A percentile compares a stretch with the other conserved stretches of the same genome.
phyloP scores from a whole-genome alignment of 2,113 vertebrate genomes.

The Centropristis striata region DNA sequence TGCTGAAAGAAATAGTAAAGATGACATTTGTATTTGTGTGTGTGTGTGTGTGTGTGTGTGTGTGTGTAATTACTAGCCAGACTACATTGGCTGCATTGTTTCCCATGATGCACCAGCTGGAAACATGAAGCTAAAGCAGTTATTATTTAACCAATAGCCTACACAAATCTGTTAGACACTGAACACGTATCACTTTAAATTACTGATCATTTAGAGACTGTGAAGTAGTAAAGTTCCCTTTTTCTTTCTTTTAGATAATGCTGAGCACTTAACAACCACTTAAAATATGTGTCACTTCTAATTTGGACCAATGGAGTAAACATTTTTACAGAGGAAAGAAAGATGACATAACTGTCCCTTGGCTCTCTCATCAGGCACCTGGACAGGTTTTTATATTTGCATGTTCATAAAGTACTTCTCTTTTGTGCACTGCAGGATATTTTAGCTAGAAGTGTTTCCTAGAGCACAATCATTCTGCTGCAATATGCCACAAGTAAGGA shows the following conservation, averaged over 20 bases:
- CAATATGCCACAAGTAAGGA: constrained; percentile 7
- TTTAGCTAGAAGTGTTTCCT: not conserved
- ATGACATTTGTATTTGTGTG: no score
- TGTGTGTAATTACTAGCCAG: no score
- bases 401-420: not conserved
- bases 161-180: not conserved
- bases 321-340: no score
- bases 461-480: not conserved
- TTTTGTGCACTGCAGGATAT: not conserved
- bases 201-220: not conserved
- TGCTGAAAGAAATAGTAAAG: no score
- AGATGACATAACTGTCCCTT: not conserved
- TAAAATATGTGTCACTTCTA: not conserved
- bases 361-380: not conserved
- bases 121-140: not conserved
- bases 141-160: not conserved
- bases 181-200: not conserved
- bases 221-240: not conserved
- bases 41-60: no score
- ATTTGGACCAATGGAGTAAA: no score
- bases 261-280: not conserved
- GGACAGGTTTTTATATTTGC: not conserved
- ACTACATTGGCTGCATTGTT: not conserved
- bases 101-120: not conserved
- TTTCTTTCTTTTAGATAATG: not conserved